These are phyloP conservation scores for Neopipo cinnamomea DNA, from an alignment of 2,113 vertebrate species.

Conservation along the genomic window DNA sequence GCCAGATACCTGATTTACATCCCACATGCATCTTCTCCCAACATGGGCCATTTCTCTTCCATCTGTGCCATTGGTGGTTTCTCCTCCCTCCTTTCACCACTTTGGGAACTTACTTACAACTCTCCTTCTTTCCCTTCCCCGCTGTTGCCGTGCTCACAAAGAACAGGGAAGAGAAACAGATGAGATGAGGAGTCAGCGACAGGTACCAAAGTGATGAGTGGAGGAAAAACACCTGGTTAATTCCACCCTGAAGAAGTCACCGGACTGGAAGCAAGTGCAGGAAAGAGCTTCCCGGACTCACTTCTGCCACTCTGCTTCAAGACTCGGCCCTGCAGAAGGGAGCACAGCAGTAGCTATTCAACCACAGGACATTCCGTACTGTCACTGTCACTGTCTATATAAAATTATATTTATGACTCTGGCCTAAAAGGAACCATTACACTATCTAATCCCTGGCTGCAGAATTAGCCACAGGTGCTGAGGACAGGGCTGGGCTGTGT, in stretches of 20 bases:
- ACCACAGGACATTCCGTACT: not conserved
- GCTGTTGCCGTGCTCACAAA: not conserved
- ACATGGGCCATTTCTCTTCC: not conserved
- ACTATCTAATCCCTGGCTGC: not conserved
- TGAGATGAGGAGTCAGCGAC: not conserved
- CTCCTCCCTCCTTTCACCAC: not conserved
- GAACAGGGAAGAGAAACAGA: not conserved
- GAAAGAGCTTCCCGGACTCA: not conserved
- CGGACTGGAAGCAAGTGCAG: not conserved
- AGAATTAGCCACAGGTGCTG: not conserved
- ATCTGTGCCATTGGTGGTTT: not conserved
- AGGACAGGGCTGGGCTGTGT: not conserved
- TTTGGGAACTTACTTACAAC: not conserved
- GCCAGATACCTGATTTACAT: not conserved
- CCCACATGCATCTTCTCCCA: not conserved
- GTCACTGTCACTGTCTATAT: not conserved
- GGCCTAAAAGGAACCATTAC: not conserved
- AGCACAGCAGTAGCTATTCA: not conserved
- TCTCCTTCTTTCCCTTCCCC: not conserved
- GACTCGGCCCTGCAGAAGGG: not conserved
- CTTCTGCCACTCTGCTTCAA: not conserved
- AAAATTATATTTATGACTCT: not conserved
- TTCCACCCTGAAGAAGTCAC: not conserved
- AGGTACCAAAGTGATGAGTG: not conserved
- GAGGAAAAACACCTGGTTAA: not conserved